Evolutionary conservation across 2,113 vertebrate species (phyloP), one percentile per base, ranked within the genome.

Genomic region (Pithys albifrons): DNA sequence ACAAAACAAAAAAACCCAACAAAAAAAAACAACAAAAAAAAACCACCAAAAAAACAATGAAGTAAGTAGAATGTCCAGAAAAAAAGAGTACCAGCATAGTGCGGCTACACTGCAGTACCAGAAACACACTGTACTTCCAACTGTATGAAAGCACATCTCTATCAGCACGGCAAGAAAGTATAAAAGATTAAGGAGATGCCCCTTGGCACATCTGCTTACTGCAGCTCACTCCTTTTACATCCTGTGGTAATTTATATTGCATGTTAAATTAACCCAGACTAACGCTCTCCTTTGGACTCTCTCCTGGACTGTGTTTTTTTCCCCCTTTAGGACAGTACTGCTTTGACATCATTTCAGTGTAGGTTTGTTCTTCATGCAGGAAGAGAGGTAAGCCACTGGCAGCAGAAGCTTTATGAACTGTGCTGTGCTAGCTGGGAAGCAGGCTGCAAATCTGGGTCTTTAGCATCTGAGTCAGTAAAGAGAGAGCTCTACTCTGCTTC

Each of bases 401-500:
- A 89, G 81, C 77, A 87, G 86, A 81, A 85, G 70, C 84, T 69
- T 87, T 75, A 57, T 61, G 58, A 87, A 69, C 84, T 78, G 58
- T 57, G 35, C 86, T 67, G 46, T 89, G 73, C 59, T 94, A 92
- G 80, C 73, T 84, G 55, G 49, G 61, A 92, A 78, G 57, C 48
- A 93, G 86, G 70, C 80, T 95, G 94, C 2, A 7, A 91, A 96
- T 92, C 91, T 96, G 87, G 52, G 81, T 95, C 91, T 95, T 80
- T n/a, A 93, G 65, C 83, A 92, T 94, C 61, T 77, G 49, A 96
- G 83, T 89, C 77, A 87, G 80, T 81, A 76, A 78, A 92, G 87
- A 85, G 39, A 86, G 83, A 66, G 59, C 84, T 95, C 86, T 72
- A 20, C 69, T 91, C 80, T 52, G 62, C 91, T 95, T 97, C 94